Evolutionary conservation across 1,140 invertebrate genomes (phyloP), one percentile per base, ranked within the genome.

Genomic region (Cherax destructor): DNA sequence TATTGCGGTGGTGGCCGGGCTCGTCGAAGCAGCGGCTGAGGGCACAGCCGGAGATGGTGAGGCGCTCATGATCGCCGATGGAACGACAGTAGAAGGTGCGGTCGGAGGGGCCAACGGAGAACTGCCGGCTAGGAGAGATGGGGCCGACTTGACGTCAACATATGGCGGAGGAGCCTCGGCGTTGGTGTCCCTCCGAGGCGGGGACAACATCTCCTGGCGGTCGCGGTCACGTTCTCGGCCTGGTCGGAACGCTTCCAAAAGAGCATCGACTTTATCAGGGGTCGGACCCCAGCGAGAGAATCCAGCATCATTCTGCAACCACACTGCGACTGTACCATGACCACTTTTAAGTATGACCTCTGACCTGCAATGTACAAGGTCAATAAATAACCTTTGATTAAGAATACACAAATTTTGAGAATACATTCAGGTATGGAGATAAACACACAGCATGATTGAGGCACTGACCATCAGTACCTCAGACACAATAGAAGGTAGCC

Each of bases 271-370:
- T 92, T 97, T 95, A 93, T 98, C 97, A 93, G 98, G n/a, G 97
- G 97, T 98, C 77, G 98, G 98, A 74, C 97, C 97, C 98, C 98
- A 99, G 87, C 97, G 96, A 11, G 96, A 96, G 94, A 96, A 96
- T 1, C 98, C 98, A 3, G 97, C 96, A 92, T 97, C 96, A 94
- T 99, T 99, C 95, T 99, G 98, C 72, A 99, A 95, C 97, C 99
- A 99, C 11, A 98, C 97, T n/a, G 99, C 97, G 72, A 99, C 95
- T 16, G 98, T 99, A 4, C 97, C 97, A 94, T 98, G 97, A 47
- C 96, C 96, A 83, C 97, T 97, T 93, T 97, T 96, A 21, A 98
- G 96, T 94, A 97, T 97, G 59, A 98, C 96, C 94, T 99, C 98
- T 92, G 96, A 96, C 95, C 97, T 98, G 93, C 30, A 78, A 81